These are phyloP conservation scores for Egretta garzetta DNA, from an alignment of 2,113 vertebrate genomes.

Conservation along the genomic window DNA sequence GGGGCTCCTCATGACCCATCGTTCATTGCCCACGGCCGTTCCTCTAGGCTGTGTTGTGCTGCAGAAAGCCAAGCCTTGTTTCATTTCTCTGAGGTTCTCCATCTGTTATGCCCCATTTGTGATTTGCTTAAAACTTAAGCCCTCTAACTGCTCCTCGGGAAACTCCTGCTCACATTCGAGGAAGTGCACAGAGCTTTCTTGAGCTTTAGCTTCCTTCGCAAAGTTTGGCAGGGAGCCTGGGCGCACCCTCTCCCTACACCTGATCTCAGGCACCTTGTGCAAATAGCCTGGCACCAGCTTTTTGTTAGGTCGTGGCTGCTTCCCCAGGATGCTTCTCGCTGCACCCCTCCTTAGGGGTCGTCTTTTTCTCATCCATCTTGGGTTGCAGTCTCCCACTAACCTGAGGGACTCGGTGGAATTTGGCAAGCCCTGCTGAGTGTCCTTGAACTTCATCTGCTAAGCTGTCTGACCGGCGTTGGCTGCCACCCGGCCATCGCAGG, in stretches of 20 bases:
- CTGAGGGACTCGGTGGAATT: neutral
- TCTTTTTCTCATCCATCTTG: neutral
- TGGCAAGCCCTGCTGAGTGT: neutral
- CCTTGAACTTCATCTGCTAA: neutral
- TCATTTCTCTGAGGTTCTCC: neutral
- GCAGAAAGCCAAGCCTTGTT: neutral
- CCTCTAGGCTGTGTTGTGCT: neutral
- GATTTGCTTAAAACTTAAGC: conserved; percentile 14
- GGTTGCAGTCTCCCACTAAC: neutral
- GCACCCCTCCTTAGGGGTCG: neutral
- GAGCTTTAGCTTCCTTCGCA: neutral
- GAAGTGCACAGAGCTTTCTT: neutral
- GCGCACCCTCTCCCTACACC: neutral
- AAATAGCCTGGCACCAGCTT: neutral
- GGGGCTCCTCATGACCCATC: neutral
- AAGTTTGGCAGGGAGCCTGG: conserved; percentile 18
- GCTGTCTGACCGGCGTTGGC: accelerated
- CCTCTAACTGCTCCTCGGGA: conserved; percentile 20
- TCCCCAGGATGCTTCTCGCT: neutral
- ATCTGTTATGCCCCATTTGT: neutral
- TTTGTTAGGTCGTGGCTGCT: neutral
- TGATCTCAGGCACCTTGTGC: neutral
- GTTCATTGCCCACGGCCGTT: neutral
- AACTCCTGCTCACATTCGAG: neutral
- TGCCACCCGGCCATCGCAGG: neutral